Evolutionary conservation across 2,888 invertebrate species (phyloP).

Genomic region (Lapara coniferarum): DNA sequence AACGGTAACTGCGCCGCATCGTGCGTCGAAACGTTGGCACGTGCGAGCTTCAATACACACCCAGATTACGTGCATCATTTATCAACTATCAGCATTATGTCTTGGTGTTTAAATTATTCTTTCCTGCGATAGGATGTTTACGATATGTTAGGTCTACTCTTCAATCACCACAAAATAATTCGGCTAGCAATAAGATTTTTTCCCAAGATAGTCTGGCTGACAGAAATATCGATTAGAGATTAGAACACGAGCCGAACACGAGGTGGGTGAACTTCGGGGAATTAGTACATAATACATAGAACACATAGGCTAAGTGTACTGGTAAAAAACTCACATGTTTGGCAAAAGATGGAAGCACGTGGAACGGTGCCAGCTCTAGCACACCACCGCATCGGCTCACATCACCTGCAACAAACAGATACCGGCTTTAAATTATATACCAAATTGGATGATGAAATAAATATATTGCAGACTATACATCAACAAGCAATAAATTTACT

Average conservation of each 20-base stretch:
- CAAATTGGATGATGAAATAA: neutral
- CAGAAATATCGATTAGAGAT: neutral
- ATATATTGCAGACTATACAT: neutral
- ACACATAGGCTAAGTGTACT: neutral
- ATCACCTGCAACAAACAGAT: constrained; percentile 24
- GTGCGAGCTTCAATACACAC: constrained; percentile 5
- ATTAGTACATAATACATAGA: neutral
- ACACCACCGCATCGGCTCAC: constrained; percentile 24
- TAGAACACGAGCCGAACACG: neutral
- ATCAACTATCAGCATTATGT: neutral
- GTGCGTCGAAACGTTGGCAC: neutral
- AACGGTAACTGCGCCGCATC: constrained; percentile 14
- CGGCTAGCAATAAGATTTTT: too few relatives aligned
- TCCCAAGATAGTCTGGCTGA: too few relatives aligned
- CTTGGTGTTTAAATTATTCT: too few relatives aligned
- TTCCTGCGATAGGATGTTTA: too few relatives aligned
- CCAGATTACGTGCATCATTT: neutral
- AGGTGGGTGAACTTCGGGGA: neutral
- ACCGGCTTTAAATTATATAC: neutral
- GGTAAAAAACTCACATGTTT: constrained; percentile 17
- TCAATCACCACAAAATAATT: too few relatives aligned
- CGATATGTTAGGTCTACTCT: too few relatives aligned
- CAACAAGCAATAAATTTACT: too few relatives aligned
- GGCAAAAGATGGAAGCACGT: constrained; percentile 10
- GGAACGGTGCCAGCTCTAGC: constrained; percentile 26